phyloP scores from a whole-genome alignment of 2,113 vertebrate genomes.

The Chamaetylas fuelleborni region DNA sequence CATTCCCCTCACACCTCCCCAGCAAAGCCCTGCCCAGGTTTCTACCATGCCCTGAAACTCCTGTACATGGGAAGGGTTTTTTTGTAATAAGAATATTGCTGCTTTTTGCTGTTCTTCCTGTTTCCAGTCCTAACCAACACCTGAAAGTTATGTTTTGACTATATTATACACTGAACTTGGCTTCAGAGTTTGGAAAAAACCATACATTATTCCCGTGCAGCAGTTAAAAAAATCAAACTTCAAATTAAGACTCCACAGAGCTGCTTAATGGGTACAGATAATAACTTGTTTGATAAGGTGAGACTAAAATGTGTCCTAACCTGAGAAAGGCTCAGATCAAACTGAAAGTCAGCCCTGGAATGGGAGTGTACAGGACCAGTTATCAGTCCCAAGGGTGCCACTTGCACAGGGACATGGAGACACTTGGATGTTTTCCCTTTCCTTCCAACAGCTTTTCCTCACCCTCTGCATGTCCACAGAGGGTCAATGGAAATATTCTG shows the following conservation, averaged over 20 bases:
- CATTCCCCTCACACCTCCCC: background rate
- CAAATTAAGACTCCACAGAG: background rate
- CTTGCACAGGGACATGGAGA: background rate
- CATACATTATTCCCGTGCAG: background rate
- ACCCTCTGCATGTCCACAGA: fast-evolving
- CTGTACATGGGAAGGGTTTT: fast-evolving
- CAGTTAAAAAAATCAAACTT: background rate
- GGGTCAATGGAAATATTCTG: fast-evolving
- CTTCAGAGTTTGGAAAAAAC: background rate
- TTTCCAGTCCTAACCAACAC: background rate
- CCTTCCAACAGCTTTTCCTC: background rate
- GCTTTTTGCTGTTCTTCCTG: background rate
- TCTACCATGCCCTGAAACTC: background rate
- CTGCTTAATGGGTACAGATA: background rate
- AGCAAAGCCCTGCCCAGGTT: background rate
- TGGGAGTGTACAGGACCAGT: background rate
- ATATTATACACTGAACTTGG: background rate
- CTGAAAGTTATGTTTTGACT: background rate
- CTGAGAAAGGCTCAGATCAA: background rate
- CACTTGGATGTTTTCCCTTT: background rate
- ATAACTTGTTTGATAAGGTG: background rate
- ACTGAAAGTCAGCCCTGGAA: background rate
- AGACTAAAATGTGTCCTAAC: background rate
- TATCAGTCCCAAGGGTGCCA: background rate
- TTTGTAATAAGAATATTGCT: fast-evolving